Conservation (phyloP, 2,113 vertebrate species). For the Corynorhinus townsendii region DNA sequence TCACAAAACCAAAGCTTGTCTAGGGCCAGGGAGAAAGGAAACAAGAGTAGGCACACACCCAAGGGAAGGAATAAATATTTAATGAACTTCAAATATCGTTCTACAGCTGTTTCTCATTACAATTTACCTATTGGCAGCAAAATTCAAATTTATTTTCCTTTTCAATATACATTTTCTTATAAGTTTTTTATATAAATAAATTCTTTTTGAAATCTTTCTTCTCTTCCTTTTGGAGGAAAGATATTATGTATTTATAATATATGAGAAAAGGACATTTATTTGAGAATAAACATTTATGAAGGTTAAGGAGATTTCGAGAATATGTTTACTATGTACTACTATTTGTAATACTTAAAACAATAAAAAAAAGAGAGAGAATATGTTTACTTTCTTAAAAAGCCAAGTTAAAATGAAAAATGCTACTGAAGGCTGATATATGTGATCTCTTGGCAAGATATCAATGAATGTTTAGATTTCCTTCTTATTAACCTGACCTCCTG, state of each 20-base stretch:
- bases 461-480: background rate
- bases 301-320: background rate
- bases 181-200: background rate
- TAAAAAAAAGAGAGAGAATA: too few relatives aligned
- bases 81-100: background rate
- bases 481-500: background rate
- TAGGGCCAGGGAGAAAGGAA: conserved; percentile 61
- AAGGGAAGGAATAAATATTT: background rate
- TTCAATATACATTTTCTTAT: background rate
- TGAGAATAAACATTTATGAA: background rate
- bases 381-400: background rate
- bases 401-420: background rate
- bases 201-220: background rate
- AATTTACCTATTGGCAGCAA: background rate
- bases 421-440: background rate
- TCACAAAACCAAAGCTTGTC: conserved; percentile 90
- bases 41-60: background rate
- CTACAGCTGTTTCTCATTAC: background rate
- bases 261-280: background rate
- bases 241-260: background rate
- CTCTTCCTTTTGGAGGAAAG: background rate
- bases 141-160: background rate
- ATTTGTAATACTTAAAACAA: too few relatives aligned
- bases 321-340: background rate
- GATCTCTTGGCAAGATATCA: background rate